Percentiles rank a stretch among this genome's conserved stretches.
Conservation (phyloP, 2,113 vertebrate genomes). For the Callocephalon fimbriatum region DNA sequence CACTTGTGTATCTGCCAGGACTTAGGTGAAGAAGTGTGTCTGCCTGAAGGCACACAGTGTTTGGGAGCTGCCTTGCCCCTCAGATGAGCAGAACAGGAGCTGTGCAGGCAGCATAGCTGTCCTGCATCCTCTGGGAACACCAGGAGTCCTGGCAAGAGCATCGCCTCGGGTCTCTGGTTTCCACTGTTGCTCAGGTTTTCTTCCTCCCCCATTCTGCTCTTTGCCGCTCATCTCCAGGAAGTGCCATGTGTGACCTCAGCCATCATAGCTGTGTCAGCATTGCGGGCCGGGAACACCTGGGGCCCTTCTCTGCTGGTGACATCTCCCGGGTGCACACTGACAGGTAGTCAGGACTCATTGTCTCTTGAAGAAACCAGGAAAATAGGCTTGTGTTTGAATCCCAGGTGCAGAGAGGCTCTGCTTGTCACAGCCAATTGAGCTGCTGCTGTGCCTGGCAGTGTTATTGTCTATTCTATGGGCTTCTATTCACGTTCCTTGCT, state of each 20-base stretch:
- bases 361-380: constrained; percentile 16
- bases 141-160: background rate
- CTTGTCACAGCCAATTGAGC: constrained; percentile 61
- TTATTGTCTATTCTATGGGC: background rate
- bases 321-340: background rate
- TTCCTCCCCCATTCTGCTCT: background rate
- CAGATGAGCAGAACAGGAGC: background rate
- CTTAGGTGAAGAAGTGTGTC: background rate
- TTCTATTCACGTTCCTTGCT: background rate
- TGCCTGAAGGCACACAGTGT: background rate
- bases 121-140: background rate
- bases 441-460: background rate
- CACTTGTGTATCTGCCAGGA: background rate
- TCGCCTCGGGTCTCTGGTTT: background rate
- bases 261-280: constrained; percentile 5
- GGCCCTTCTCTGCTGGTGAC: constrained; percentile 9
- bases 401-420: constrained; percentile 41
- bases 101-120: background rate
- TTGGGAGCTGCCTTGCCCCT: background rate
- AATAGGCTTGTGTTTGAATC: constrained; percentile 54
- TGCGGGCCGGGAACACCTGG: constrained; percentile 4
- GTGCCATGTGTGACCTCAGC: constrained; percentile 27
- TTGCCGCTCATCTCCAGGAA: background rate
- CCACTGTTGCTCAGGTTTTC: background rate
- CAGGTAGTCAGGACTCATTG: constrained; percentile 63